Evolutionary conservation across 2,888 invertebrate genomes (phyloP).

Genomic region (Hyposoter dolosus): DNA sequence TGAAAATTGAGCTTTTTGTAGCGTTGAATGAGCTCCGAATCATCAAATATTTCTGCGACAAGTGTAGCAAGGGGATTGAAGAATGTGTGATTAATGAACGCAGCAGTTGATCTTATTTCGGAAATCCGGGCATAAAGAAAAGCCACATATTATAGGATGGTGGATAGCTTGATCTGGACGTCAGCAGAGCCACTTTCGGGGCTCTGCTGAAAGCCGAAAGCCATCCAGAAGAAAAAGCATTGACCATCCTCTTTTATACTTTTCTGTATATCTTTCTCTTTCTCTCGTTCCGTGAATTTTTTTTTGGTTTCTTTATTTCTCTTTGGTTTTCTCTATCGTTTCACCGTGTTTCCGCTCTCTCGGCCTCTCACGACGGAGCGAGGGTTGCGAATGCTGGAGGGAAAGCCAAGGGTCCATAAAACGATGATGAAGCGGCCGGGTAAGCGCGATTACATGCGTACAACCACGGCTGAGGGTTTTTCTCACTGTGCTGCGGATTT

Average conservation of each 20-base stretch:
- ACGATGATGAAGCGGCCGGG: slow-evolving; percentile 62
- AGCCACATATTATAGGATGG: slow-evolving; percentile 27
- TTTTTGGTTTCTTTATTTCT: neutral
- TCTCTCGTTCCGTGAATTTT: neutral
- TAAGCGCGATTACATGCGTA: slow-evolving; percentile 60
- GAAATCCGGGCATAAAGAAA: slow-evolving; percentile 27
- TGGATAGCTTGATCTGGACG: slow-evolving; percentile 27
- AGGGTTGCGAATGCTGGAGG: slow-evolving; percentile 25
- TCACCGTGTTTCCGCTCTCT: neutral
- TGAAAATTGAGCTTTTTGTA: neutral
- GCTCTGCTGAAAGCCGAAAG: slow-evolving; percentile 31
- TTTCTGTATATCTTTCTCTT: neutral
- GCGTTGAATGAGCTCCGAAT: slow-evolving; percentile 20
- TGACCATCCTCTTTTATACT: neutral
- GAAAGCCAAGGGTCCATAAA: slow-evolving; percentile 61
- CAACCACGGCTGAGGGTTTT: slow-evolving; percentile 43
- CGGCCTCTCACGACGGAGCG: neutral
- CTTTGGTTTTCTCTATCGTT: slow-evolving; percentile 2
- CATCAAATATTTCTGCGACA: slow-evolving; percentile 40
- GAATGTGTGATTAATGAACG: slow-evolving; percentile 38
- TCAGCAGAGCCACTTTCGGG: slow-evolving; percentile 10
- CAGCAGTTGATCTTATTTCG: slow-evolving; percentile 46
- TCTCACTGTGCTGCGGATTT: slow-evolving; percentile 20
- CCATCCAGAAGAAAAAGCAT: slow-evolving; percentile 23
- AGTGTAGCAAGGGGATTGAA: neutral